Evolutionary conservation across 2,797 vertebrate genomes (phyloP), one percentile per base, ranked within the genome.

Genomic region (Petrocephalus schoutedeni): DNA sequence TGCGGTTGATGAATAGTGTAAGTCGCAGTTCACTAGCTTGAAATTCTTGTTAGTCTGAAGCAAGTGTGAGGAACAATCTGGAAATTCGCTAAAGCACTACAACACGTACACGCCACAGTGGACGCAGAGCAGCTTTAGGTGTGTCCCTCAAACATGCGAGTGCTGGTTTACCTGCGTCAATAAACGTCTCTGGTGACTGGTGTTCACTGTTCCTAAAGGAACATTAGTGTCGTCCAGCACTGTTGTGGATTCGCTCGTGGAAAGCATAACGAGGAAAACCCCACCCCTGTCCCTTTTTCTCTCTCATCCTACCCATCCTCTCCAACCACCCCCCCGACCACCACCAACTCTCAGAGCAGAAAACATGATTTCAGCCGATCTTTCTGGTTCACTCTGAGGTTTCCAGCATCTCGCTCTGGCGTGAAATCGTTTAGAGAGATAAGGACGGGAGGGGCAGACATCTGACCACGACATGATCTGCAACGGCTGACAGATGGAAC

Each of bases 181-280:
- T 71, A 14, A 36, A 71, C 14, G 64, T 36, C 64, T 32, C 64
- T 71, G 64, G 28, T 28, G 28, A 3, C 41, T 45, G 41, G 64
- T 36, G 28, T 14, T 71, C 32, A 71, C 64, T 16, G 64, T 71
- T 36, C 28, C 64, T 28, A 87, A 89, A 88, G 82, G 86, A 74
- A 85, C 88, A 89, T 89, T 90, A 83, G 86, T 80, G 87, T 32
- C 53, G 8, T n/a, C 14, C 77, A 5, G 45, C 57, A 80, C 49
- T 45, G 28, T 51, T 85, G 51, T 54, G 16, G 59, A 83, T 90
- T 89, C 90, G 80, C 89, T 90, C 86, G 8, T 41, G 4, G 7
- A 61, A 21, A 89, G n/a, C 28, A 19, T 74, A 61, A 8, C 28
- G n/a, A 54, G 28, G 12, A 80, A 49, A 10, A 8, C 7, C 41